phyloP scores from a whole-genome alignment of 2,888 invertebrate species.

The Brachyopa scutellaris region DNA sequence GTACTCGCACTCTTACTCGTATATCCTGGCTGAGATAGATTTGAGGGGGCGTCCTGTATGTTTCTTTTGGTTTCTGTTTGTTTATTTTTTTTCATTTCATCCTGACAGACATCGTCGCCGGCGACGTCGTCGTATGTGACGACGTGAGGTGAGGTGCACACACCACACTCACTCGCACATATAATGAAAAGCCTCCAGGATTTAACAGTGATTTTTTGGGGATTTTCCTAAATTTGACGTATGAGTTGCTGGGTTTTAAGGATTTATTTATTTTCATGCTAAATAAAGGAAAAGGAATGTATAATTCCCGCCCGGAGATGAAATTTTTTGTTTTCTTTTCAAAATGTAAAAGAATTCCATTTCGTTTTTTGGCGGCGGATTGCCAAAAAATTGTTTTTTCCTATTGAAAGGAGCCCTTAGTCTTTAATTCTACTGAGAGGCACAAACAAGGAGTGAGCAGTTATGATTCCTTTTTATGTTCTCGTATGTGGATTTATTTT shows the following conservation, averaged over 20 bases:
- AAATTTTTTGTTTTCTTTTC: too few relatives aligned
- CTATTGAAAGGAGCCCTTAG: constrained; percentile 33
- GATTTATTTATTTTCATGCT: constrained; percentile 67
- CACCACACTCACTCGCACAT: too few relatives aligned
- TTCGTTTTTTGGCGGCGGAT: background rate
- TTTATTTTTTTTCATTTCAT: constrained; percentile 33
- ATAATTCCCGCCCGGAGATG: constrained; percentile 71
- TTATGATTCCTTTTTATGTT: constrained; percentile 68
- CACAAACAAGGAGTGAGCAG: constrained; percentile 48
- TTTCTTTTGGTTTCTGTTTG: constrained; percentile 22
- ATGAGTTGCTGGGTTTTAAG: constrained; percentile 60
- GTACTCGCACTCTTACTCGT: too few relatives aligned
- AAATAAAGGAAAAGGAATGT: constrained; percentile 66
- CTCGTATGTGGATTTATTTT: constrained; percentile 59
- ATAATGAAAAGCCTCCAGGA: constrained; percentile 67
- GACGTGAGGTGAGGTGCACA: constrained; percentile 35
- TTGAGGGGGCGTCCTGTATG: constrained; percentile 3
- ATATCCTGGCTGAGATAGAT: constrained; percentile 13
- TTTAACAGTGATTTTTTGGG: constrained; percentile 66
- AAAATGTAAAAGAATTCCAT: too few relatives aligned
- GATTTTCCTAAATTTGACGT: constrained; percentile 64
- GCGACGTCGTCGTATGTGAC: constrained; percentile 35
- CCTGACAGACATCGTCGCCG: constrained; percentile 39
- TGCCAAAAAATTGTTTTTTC: constrained; percentile 33
- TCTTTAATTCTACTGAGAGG: constrained; percentile 50